A percentile compares a stretch with the other conserved stretches of the same genome.
phyloP scores from a whole-genome alignment of 2,797 vertebrate species.

The Syngnathus acus region DNA sequence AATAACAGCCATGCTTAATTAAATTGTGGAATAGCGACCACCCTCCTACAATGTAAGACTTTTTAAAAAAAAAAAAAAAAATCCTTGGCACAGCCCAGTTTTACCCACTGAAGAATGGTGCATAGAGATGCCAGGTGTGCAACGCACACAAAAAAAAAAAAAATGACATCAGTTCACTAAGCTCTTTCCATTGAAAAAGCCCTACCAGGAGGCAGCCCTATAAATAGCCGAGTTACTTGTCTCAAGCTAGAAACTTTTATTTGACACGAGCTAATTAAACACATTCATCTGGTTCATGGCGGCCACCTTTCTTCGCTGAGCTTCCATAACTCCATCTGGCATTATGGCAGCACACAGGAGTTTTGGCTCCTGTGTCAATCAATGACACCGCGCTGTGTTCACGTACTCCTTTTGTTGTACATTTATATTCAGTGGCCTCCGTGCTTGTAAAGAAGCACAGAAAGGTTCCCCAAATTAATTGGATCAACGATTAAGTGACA shows the following conservation, averaged over 20 bases:
- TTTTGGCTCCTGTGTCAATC: slow-evolving; percentile 72
- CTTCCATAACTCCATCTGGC: slow-evolving; percentile 47
- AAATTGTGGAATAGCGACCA: slow-evolving; percentile 10
- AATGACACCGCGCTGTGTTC: slow-evolving; percentile 54
- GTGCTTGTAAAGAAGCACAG: slow-evolving; percentile 46
- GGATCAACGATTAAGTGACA: slow-evolving; percentile 73
- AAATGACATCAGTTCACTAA: slow-evolving; percentile 53
- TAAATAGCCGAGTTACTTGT: slow-evolving; percentile 39
- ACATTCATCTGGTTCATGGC: slow-evolving; percentile 50
- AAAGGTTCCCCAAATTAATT: slow-evolving; percentile 71
- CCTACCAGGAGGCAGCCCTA: slow-evolving; percentile 40
- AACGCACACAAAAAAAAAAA: slow-evolving; percentile 20
- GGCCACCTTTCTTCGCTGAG: slow-evolving; percentile 42
- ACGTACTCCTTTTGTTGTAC: slow-evolving; percentile 63
- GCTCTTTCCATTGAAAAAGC: slow-evolving; percentile 31
- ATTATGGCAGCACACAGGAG: slow-evolving; percentile 54
- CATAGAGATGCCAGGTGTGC: slow-evolving; percentile 58
- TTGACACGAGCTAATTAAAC: slow-evolving; percentile 61
- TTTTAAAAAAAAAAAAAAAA: slow-evolving; percentile 23
- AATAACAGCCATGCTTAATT: slow-evolving; percentile 20
- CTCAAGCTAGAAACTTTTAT: slow-evolving; percentile 48
- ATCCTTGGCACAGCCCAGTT: slow-evolving; percentile 20
- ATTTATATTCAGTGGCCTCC: slow-evolving; percentile 58
- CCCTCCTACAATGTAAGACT: slow-evolving; percentile 11
- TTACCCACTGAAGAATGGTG: slow-evolving; percentile 24